These are phyloP conservation scores for Phorcus lineatus DNA, from an alignment of 2,888 invertebrate species.

Conservation along the genomic window DNA sequence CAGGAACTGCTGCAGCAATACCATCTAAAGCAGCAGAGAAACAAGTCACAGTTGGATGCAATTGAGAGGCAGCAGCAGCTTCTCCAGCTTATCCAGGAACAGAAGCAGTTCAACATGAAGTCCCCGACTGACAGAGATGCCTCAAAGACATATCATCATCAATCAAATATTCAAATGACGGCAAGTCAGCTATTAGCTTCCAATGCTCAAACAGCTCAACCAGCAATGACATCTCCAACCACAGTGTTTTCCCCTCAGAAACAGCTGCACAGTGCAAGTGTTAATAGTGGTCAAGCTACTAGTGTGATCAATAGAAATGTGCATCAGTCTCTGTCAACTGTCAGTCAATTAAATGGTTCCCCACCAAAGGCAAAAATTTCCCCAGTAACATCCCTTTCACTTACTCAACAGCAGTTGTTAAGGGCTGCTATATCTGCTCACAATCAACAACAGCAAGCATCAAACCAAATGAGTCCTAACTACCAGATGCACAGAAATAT, in stretches of 20 bases:
- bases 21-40: background rate
- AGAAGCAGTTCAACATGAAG: background rate
- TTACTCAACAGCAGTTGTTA: background rate
- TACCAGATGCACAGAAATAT: too few relatives aligned
- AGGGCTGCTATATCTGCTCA: background rate
- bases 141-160: background rate
- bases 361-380: background rate
- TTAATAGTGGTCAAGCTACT: background rate
- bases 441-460: background rate
- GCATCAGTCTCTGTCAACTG: background rate
- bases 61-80: background rate
- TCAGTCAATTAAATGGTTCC: background rate
- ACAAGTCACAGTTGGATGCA: background rate
- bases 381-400: background rate
- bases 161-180: background rate
- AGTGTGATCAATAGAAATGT: background rate
- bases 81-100: background rate
- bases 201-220: background rate
- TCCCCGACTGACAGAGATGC: background rate
- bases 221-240: background rate
- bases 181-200: constrained; percentile 1
- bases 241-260: background rate
- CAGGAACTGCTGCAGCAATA: constrained; percentile 2
- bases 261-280: background rate
- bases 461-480: too few relatives aligned